Evolutionary conservation across 2,888 invertebrate genomes (phyloP), one percentile per base, ranked within the genome.

Genomic region (Thymelicus acteon): DNA sequence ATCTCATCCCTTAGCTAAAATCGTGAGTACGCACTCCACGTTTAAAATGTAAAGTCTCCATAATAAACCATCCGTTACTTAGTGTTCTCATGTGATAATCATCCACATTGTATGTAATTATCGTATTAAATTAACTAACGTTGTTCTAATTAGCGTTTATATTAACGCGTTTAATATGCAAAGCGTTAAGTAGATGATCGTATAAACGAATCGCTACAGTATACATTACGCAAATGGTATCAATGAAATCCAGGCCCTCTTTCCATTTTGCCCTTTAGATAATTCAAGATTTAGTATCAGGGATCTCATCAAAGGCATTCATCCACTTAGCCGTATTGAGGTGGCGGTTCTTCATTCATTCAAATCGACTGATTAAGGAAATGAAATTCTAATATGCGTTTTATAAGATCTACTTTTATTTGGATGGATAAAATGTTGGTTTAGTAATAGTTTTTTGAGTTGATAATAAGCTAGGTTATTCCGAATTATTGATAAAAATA

Each of bases 221-320:
- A 57, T 52, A 52, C 52, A 52, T 57, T 31, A 13, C 57, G 13
- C 31, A 57, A 57, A 57, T 57, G 24, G 13, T 31, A 44, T 44
- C 31, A 31, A 57, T 57, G 57, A 57, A 66, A 47, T 54, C 15
- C 63, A 7, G 6, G 63, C n/a, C 63, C 49, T 37, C 52, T 24
- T 64, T 52, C 24, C 64, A 39, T 52, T 65, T 44, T 57, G 40
- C 64, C 65, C 54, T 65, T 57, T 57, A 65, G 65, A 65, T 65
- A 65, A 65, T 65, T 57, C 65, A 39, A 65, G 65, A 64, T 64
- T 64, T 64, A 64, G 64, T 64, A 64, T 64, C 54, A 31, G 54
- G 64, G 54, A 52, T 64, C 54, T 54, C 64, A 64, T 64, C 64
- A 62, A 62, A 64, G 54, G 40, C 40, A 8, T 40, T 24, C 19